Percentiles rank a stretch among this genome's conserved stretches.
phyloP scores from a whole-genome alignment of 2,888 invertebrate genomes.

The Cylloceria caligata region DNA sequence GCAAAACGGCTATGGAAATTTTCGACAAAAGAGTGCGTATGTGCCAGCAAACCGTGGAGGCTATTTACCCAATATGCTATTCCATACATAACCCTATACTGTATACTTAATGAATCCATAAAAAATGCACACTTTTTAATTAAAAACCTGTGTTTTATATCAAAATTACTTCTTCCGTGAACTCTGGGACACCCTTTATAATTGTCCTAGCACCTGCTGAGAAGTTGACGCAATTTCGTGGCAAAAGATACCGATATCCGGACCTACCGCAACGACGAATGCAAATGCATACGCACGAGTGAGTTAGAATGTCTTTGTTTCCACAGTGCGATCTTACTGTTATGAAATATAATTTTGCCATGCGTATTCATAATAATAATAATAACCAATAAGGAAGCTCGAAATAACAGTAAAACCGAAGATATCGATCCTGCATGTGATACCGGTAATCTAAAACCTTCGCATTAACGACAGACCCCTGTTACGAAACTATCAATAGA shows the following conservation, averaged over 20 bases:
- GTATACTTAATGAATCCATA: no score
- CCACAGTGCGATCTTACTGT: conserved; percentile 1
- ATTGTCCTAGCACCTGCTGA: no score
- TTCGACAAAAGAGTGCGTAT: no score
- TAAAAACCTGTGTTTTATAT: no score
- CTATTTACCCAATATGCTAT: no score
- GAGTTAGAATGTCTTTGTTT: conserved; percentile 14
- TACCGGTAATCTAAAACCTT: conserved; percentile 24
- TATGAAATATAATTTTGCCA: conserved; percentile 13
- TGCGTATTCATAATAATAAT: conserved; percentile 13
- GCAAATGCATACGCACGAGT: neutral
- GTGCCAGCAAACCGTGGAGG: no score
- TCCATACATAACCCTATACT: no score
- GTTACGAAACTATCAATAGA: conserved; percentile 42
- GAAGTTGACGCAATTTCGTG: neutral
- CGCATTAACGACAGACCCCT: conserved; percentile 33
- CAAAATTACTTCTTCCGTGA: no score
- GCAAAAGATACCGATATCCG: neutral
- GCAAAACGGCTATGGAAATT: no score
- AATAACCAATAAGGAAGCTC: conserved; percentile 8
- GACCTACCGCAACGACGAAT: neutral
- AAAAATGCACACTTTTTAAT: no score
- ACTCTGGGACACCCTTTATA: no score
- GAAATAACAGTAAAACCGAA: conserved; percentile 38
- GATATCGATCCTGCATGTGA: conserved; percentile 19